Base-by-base conservation (phyloP, 1,140 invertebrate species). In the Sycophila sp. region DNA sequence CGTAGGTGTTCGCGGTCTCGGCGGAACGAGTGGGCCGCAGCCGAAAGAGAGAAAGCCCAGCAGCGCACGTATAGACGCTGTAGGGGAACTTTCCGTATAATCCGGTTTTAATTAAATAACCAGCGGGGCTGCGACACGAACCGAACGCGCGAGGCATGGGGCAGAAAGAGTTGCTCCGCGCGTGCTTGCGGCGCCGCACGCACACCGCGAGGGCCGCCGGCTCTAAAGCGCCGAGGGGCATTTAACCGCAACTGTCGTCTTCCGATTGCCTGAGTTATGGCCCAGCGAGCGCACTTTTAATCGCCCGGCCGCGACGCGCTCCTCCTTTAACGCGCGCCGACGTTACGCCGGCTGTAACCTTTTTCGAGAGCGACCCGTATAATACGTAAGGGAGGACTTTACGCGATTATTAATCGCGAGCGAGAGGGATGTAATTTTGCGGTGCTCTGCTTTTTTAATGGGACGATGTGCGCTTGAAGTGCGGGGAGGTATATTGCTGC, bases 241-340 rank as follows among this genome's bases (percentile, higher is more conserved):
- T 84, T 85, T 83, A 85, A 82, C 83, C 84, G 77, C 84, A 85
- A 85, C 83, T 85, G 84, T 84, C 80, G 82, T 83, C 80, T 74
- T 77, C 77, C 77, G 75, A 81, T 78, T 80, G 80, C 77, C 75
- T 80, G 80, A 79, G 76, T 81, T 80, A 78, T 75, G 75, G 62
- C 40, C 5, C 19, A 4, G 17, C 15, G 36, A 10, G 17, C 45
- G 42, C 17, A 56, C 36, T 59, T 59, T 59, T 60, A 60, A 45
- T 60, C 26, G 38, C n/a, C n/a, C n/a, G n/a, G n/a, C n/a, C n/a
- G n/a, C n/a, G n/a, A n/a, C n/a, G n/a, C n/a, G n/a, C n/a, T n/a
- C n/a, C n/a, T n/a, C n/a, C n/a, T n/a, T n/a, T n/a, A n/a, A n/a
- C n/a, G 42, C 17, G 13, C 15, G 42, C 8, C 42, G 42, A 8